Base-by-base conservation (phyloP, 2,888 invertebrate genomes). In the Melangyna quadrimaculata region DNA sequence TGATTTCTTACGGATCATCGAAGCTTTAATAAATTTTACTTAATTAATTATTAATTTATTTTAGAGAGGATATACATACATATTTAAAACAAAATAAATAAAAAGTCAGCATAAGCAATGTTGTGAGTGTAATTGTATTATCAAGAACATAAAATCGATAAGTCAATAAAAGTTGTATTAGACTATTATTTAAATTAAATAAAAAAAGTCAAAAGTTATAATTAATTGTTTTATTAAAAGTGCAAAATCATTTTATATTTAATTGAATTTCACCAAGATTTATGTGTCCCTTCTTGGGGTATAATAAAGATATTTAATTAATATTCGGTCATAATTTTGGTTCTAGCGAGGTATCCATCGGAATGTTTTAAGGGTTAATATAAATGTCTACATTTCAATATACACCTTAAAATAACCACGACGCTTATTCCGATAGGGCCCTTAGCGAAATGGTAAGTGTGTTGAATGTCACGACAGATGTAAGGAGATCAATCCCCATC, bases 11-110 rank as follows among this genome's bases (percentile, higher is more conserved):
- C 78, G 78, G 74, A 87, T 83, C 87, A 87, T 87, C 84, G 86
- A 87, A 88, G 88, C 88, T 88, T 88, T 88, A 88, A 88, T 88
- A 84, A 87, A 87, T 87, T 88, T 88, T 88, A 88, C 88, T 88
- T 88, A 88, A 88, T 88, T 88, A 79, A 67, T 79, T 79, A 75
- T 84, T 84, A 84, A 80, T 75, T 84, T 84, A 80, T 84, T 84
- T 78, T 67, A 83, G 79, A 82, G 59, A 78, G 70, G 55, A 78
- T 81, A 69, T n/a, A n/a, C n/a, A n/a, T n/a, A n/a, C n/a, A n/a
- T 57, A 59, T 22, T 24, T 55, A 45, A 67, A 51, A 48, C 4
- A 24, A 67, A 51, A 67, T 14, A 51, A 65, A 65, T 40, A n/a
- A 27, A 43, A 70, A 65, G 61, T 73, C 78, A 57, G 48, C 70